These are phyloP conservation scores for Drosophila anceps DNA, from an alignment of 2,888 invertebrate species.

Conservation along the genomic window DNA sequence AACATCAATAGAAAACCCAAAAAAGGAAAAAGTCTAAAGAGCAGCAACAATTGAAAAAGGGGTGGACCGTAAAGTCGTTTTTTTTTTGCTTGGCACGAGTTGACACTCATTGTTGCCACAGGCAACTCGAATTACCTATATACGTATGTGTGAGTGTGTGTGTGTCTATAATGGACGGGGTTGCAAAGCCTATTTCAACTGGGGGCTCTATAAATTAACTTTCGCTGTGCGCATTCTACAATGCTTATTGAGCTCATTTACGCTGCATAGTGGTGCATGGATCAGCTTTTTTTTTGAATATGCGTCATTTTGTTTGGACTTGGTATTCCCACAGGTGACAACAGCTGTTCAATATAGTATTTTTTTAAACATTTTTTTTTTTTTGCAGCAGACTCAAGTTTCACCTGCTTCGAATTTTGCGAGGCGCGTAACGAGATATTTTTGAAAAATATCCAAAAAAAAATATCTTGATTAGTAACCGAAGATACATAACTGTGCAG, in stretches of 20 bases:
- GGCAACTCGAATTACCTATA: constrained; percentile 40
- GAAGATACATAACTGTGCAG: constrained; percentile 38
- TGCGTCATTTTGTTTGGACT: constrained; percentile 32
- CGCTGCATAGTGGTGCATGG: constrained; percentile 1
- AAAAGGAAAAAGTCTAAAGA: not conserved
- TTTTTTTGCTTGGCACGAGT: constrained; percentile 50
- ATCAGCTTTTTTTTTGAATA: constrained; percentile 30
- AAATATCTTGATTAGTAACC: constrained; percentile 13
- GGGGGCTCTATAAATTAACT: constrained; percentile 44
- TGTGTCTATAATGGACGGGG: constrained; percentile 11
- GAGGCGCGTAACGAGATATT: constrained; percentile 54
- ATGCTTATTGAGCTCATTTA: constrained; percentile 53
- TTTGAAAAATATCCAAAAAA: constrained; percentile 7
- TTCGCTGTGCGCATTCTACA: constrained; percentile 37
- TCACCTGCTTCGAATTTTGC: constrained; percentile 56
- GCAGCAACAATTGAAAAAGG: constrained; percentile 28
- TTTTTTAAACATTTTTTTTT: constrained; percentile 11
- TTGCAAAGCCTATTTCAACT: constrained; percentile 27
- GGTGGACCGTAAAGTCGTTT: constrained; percentile 32
- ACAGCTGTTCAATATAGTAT: constrained; percentile 41
- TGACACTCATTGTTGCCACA: constrained; percentile 32
- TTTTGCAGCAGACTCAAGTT: constrained; percentile 54
- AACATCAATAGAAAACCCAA: constrained; percentile 21
- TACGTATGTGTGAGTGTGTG: not conserved
- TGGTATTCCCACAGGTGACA: constrained; percentile 11